Evolutionary conservation across 2,888 invertebrate species (phyloP).

Genomic region (Eupithecia subumbrata): DNA sequence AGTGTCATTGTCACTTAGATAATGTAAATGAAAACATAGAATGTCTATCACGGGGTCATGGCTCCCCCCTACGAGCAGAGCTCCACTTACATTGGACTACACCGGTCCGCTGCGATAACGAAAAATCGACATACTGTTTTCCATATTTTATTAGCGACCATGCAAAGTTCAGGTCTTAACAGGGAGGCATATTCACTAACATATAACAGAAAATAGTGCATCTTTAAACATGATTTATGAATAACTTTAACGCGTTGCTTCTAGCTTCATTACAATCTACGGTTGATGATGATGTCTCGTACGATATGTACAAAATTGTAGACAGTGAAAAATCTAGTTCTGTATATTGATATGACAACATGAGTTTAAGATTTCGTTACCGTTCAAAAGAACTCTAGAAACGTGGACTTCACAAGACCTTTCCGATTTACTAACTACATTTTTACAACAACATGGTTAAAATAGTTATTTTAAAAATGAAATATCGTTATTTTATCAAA

Average conservation of each 20-base stretch:
- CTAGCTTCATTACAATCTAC: slow-evolving; percentile 44
- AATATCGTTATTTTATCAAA: slow-evolving; percentile 77
- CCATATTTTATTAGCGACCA: slow-evolving; percentile 25
- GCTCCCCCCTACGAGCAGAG: slow-evolving; percentile 10
- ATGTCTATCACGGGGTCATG: slow-evolving; percentile 20
- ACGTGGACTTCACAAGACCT: slow-evolving; percentile 79
- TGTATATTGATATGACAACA: slow-evolving; percentile 73
- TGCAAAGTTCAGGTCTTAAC: slow-evolving; percentile 24
- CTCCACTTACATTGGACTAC: not conserved
- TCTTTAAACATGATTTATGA: slow-evolving; percentile 26
- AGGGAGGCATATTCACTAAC: slow-evolving; percentile 34
- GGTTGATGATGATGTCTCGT: slow-evolving; percentile 43
- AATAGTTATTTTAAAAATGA: slow-evolving; percentile 80
- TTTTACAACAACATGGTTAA: slow-evolving; percentile 82
- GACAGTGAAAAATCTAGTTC: slow-evolving; percentile 60
- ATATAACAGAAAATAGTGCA: slow-evolving; percentile 36
- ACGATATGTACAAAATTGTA: slow-evolving; percentile 58
- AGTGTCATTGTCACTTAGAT: slow-evolving; percentile 17
- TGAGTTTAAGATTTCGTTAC: slow-evolving; percentile 70
- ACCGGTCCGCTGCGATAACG: not conserved
- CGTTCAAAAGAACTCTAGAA: slow-evolving; percentile 82
- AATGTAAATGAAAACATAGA: slow-evolving; percentile 17
- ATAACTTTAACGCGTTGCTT: slow-evolving; percentile 40
- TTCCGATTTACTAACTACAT: slow-evolving; percentile 81
- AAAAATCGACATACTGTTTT: slow-evolving; percentile 27